Evolutionary conservation across 2,113 vertebrate genomes (phyloP).

Genomic region (Oreochromis tanganicae): DNA sequence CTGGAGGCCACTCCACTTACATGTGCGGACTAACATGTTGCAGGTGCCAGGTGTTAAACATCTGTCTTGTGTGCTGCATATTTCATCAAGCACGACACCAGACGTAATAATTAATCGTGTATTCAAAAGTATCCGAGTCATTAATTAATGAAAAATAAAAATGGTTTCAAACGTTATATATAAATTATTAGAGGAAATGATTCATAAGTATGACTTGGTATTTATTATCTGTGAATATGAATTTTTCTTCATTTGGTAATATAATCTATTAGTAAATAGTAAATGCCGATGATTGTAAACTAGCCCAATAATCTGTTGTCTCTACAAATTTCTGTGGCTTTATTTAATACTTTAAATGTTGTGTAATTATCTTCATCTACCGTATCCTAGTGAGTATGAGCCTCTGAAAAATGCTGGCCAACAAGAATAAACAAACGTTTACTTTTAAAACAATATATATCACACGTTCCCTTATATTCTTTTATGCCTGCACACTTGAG

Average conservation of each 20-base stretch:
- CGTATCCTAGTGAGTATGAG: not conserved
- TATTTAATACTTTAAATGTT: not conserved
- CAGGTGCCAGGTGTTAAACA: not conserved
- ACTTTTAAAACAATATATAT: not conserved
- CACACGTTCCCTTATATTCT: not conserved
- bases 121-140: not conserved
- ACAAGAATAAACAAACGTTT: not conserved
- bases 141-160: not conserved
- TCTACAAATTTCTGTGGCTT: not conserved
- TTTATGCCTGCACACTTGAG: not conserved
- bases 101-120: not conserved
- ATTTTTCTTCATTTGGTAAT: not conserved
- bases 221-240: not conserved
- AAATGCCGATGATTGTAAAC: rapidly evolving
- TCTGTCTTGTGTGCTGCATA: not conserved
- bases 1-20: not conserved
- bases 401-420: not conserved
- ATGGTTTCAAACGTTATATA: not conserved
- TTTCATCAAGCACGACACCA: not conserved
- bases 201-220: not conserved
- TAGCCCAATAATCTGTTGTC: not conserved
- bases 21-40: not conserved
- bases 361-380: not conserved
- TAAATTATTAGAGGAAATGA: not conserved
- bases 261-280: not conserved